Evolutionary conservation across 2,888 invertebrate genomes (phyloP).

Genomic region (Bhutanitis thaidina): DNA sequence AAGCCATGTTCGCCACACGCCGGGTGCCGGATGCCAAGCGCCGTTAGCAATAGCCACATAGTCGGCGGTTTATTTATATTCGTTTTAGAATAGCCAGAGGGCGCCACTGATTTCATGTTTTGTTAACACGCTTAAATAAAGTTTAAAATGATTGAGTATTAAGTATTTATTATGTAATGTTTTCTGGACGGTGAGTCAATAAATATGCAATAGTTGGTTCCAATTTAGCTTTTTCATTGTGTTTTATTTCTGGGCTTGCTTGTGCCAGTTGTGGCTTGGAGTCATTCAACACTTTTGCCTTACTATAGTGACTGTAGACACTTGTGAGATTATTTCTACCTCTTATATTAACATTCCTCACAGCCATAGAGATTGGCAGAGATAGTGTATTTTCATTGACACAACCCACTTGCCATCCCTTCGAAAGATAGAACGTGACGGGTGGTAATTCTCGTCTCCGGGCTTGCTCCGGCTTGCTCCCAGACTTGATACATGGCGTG

Average conservation of each 20-base stretch:
- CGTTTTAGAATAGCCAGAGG: conserved; percentile 77
- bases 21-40: conserved; percentile 46
- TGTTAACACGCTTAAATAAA: conserved; percentile 67
- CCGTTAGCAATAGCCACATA: conserved; percentile 78
- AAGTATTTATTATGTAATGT: conserved; percentile 62
- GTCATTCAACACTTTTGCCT: too few species aligned
- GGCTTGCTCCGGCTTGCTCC: too few species aligned
- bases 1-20: conserved; percentile 26
- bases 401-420: too few species aligned
- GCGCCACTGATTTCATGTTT: conserved; percentile 62
- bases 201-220: conserved; percentile 81
- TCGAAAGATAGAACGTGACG: too few species aligned
- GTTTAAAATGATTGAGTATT: conserved; percentile 61
- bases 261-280: too few species aligned
- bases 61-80: conserved; percentile 75
- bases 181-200: conserved; percentile 77
- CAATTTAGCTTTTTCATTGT: conserved; percentile 56
- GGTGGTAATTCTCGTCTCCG: too few species aligned
- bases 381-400: too few species aligned
- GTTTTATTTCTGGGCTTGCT: conserved; percentile 38
- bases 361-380: too few species aligned
- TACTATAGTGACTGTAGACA: too few species aligned
- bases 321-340: too few species aligned
- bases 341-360: too few species aligned
- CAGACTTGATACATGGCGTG: too few species aligned